These are phyloP conservation scores for Aptenodytes forsteri DNA, from an alignment of 2,113 vertebrate species.

Conservation along the genomic window DNA sequence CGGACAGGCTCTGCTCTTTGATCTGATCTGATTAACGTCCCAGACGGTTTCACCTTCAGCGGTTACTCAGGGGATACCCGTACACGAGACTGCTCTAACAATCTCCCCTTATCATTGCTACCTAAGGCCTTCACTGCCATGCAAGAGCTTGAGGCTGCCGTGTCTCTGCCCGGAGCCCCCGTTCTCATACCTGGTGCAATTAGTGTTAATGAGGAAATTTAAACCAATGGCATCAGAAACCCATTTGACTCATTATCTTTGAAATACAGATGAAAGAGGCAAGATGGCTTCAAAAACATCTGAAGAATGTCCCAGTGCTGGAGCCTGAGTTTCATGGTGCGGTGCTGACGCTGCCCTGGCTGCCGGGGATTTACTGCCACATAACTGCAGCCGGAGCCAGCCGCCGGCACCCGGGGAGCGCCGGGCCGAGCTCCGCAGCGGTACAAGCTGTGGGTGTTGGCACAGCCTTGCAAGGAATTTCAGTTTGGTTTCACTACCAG, in stretches of 20 bases:
- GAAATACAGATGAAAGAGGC: neutral
- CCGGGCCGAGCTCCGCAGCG: neutral
- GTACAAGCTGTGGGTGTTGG: neutral
- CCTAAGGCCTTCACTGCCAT: neutral
- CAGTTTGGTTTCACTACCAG: neutral
- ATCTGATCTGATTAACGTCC: neutral
- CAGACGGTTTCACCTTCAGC: neutral
- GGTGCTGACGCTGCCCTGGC: neutral
- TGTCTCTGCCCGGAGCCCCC: neutral
- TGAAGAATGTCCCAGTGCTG: neutral
- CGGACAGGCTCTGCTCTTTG: neutral
- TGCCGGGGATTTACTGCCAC: neutral
- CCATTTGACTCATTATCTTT: neutral
- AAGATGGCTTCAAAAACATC: neutral
- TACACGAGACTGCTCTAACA: neutral
- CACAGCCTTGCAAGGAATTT: neutral
- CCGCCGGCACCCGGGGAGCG: accelerated
- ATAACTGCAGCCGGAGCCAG: neutral
- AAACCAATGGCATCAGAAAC: neutral
- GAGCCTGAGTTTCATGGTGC: neutral
- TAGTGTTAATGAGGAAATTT: neutral
- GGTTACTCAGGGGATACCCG: neutral
- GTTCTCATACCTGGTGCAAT: neutral
- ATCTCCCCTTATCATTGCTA: neutral
- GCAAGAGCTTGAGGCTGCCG: neutral